Evolutionary conservation across 2,888 invertebrate genomes (phyloP), one percentile per base, ranked within the genome.

Genomic region (Dioctria linearis): DNA sequence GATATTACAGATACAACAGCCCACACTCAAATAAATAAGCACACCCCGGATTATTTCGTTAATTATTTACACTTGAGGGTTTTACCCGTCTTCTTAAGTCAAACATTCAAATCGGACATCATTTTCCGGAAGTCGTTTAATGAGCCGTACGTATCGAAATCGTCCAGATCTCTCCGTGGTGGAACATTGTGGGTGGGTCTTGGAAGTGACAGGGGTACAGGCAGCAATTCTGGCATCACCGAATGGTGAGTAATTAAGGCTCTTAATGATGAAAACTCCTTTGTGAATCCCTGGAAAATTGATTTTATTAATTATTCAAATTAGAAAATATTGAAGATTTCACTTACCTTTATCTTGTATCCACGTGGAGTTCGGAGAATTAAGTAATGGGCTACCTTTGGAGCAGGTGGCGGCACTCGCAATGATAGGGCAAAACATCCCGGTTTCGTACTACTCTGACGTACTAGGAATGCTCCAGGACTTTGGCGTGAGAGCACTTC

Each of bases 231-330:
- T 66, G 96, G 96, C 98, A 98, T 98, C 84, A 98, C 98, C 84
- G 98, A 97, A 90, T 98, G 98, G 90, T 98, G 98, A 81, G 96
- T 97, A 88, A 98, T 98, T 85, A 98, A 92, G 13, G 98, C 95
- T 37, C 94, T 94, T 85, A 98, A 91, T 76, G 95, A 96, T 51
- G 94, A 92, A 91, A 98, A 98, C 91, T 98, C 98, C 90, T 98
- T 98, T 84, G 97, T 98, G 90, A 98, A 96, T 82, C 98, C 98
- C 98, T 98, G 91, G 59, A 73, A 73, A 57, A 57, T 73, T 65
- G 49, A 65, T 73, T 81, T 61, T 67, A 51, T 67, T 54, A 81
- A 73, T 69, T 3, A 59, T 66, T 61, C 61, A 61, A 61, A 39
- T 61, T 25, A 61, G 13, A 54, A 54, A 54, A 54, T 54, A 54